A percentile compares a stretch with the other conserved stretches of the same genome.
These are phyloP conservation scores for Lanius ludovicianus DNA, from an alignment of 2,113 vertebrate species.

Conservation along the genomic window DNA sequence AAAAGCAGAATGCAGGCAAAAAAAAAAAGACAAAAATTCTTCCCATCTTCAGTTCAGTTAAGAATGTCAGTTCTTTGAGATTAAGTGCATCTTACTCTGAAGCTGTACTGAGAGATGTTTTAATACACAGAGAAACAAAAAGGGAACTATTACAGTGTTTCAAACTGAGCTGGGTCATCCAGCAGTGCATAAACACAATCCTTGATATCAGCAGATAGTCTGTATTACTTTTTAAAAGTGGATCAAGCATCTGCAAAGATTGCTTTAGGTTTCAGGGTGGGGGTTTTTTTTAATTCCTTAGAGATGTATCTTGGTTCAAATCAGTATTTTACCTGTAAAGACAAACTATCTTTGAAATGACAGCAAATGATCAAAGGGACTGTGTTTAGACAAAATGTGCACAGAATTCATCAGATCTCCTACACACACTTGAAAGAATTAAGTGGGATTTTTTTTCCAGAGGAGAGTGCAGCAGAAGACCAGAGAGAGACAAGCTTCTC, in stretches of 20 bases:
- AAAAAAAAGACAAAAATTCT: background rate
- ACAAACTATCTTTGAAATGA: background rate
- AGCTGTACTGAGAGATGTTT: background rate
- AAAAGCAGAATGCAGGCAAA: background rate
- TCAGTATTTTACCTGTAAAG: background rate
- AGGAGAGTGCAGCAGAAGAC: background rate
- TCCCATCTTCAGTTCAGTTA: background rate
- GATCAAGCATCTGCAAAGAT: background rate
- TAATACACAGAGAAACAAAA: background rate
- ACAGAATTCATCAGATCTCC: background rate
- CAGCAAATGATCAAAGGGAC: background rate
- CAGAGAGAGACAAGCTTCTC: background rate
- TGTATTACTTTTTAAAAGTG: background rate
- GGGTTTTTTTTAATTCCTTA: background rate
- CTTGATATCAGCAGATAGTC: background rate
- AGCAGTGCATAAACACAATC: background rate
- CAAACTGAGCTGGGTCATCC: background rate
- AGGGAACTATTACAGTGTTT: background rate
- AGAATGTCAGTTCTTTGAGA: background rate
- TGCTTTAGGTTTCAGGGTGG: background rate
- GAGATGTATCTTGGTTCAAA: background rate
- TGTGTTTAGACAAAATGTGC: background rate
- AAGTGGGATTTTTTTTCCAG: accelerated
- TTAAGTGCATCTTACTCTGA: background rate
- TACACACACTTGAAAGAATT: background rate